These are phyloP conservation scores for Craniophora ligustri DNA, from an alignment of 2,888 invertebrate genomes.

Conservation along the genomic window DNA sequence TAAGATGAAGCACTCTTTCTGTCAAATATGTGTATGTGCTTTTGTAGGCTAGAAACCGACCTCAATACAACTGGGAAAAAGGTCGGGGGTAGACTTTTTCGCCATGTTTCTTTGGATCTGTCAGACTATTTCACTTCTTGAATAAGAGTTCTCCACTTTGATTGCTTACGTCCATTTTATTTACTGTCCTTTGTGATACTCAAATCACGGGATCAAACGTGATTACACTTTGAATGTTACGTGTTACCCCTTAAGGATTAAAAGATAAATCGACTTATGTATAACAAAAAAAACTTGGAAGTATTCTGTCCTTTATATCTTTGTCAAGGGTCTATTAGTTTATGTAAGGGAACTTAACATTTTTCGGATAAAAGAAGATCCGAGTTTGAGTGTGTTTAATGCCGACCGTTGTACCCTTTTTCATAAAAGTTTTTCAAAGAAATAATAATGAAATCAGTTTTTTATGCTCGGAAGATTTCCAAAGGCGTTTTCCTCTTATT, in stretches of 20 bases:
- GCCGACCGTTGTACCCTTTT: not conserved
- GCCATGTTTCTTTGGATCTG: not conserved
- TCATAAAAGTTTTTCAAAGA: not conserved
- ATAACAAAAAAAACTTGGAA: not conserved
- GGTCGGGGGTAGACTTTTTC: too few relatives aligned
- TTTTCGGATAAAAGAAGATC: not conserved
- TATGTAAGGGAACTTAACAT: not conserved
- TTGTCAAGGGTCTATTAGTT: constrained; percentile 5
- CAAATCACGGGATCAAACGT: not conserved
- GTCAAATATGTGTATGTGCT: too few relatives aligned
- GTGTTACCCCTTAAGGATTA: not conserved
- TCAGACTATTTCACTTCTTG: not conserved
- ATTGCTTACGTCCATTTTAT: not conserved
- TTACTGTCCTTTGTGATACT: not conserved
- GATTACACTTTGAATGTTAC: not conserved
- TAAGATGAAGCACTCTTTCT: too few relatives aligned
- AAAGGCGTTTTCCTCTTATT: too few relatives aligned
- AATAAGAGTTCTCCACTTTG: not conserved
- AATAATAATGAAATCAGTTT: not conserved
- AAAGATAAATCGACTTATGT: not conserved
- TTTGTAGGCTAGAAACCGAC: too few relatives aligned
- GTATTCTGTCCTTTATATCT: not conserved
- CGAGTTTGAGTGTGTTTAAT: not conserved
- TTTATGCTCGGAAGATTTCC: too few relatives aligned
- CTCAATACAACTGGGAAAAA: too few relatives aligned